These are phyloP conservation scores for Xylota sylvarum DNA, from an alignment of 2,888 invertebrate genomes.

Conservation along the genomic window DNA sequence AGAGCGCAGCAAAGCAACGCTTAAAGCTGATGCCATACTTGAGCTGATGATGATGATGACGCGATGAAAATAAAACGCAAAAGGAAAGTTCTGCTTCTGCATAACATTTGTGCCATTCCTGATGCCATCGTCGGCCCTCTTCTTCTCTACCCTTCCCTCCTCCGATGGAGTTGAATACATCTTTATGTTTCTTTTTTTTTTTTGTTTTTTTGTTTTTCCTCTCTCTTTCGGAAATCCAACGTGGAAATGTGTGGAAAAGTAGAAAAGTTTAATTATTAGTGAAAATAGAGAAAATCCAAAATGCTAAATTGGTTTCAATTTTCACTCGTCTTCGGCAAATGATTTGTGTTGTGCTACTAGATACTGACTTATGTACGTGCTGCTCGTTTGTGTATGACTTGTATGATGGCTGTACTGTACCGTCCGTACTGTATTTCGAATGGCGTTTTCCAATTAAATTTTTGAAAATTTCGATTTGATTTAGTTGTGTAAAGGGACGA, in stretches of 20 bases:
- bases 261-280: slow-evolving; percentile 73
- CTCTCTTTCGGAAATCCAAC: slow-evolving; percentile 41
- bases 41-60: slow-evolving; percentile 44
- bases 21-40: slow-evolving; percentile 47
- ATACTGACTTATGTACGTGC: background rate
- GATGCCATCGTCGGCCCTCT: slow-evolving; percentile 11
- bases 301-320: slow-evolving; percentile 72
- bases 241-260: slow-evolving; percentile 47
- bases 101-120: slow-evolving; percentile 64
- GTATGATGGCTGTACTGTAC: background rate
- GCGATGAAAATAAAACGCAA: slow-evolving; percentile 64
- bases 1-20: slow-evolving; percentile 33
- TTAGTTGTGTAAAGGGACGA: background rate
- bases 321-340: slow-evolving; percentile 60
- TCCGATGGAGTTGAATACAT: background rate
- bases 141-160: background rate
- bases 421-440: too few relatives aligned
- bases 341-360: slow-evolving; percentile 27
- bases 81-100: slow-evolving; percentile 67
- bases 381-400: slow-evolving; percentile 7
- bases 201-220: slow-evolving; percentile 9
- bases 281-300: slow-evolving; percentile 73
- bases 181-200: background rate
- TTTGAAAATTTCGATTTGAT: background rate
- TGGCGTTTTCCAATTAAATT: background rate